A percentile compares a stretch with the other conserved stretches of the same genome.
These are phyloP conservation scores for Neoseiulus cucumeris DNA, from an alignment of 1,140 invertebrate genomes.

Conservation along the genomic window DNA sequence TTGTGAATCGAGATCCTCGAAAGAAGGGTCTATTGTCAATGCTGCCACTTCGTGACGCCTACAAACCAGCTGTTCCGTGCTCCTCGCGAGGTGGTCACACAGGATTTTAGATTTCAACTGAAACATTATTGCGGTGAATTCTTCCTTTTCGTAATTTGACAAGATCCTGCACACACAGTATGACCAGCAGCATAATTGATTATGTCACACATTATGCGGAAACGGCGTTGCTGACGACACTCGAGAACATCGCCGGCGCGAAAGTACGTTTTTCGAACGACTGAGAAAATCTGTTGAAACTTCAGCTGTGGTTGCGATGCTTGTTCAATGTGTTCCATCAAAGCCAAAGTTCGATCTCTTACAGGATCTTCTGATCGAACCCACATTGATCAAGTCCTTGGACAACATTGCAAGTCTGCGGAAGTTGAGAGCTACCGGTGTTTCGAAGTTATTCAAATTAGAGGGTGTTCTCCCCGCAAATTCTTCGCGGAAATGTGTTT, in stretches of 20 bases:
- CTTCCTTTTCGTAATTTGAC: too few relatives aligned
- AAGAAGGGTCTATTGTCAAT: too few relatives aligned
- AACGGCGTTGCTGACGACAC: neutral
- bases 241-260: neutral
- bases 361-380: constrained; percentile 3
- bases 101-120: too few relatives aligned
- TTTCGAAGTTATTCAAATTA: neutral
- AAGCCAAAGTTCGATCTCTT: neutral
- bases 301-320: neutral
- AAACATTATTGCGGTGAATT: too few relatives aligned
- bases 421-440: neutral
- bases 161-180: too few relatives aligned
- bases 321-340: neutral
- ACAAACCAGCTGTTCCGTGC: too few relatives aligned
- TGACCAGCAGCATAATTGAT: neutral
- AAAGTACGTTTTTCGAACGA: neutral
- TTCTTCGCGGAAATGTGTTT: neutral
- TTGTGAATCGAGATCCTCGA: too few relatives aligned
- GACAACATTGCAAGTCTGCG: neutral
- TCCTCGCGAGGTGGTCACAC: too few relatives aligned
- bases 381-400: neutral
- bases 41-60: too few relatives aligned
- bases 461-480: neutral
- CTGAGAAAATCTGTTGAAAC: neutral
- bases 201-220: neutral